These are phyloP conservation scores for Bombus difficillimus DNA, from an alignment of 1,140 invertebrate genomes.

Conservation along the genomic window DNA sequence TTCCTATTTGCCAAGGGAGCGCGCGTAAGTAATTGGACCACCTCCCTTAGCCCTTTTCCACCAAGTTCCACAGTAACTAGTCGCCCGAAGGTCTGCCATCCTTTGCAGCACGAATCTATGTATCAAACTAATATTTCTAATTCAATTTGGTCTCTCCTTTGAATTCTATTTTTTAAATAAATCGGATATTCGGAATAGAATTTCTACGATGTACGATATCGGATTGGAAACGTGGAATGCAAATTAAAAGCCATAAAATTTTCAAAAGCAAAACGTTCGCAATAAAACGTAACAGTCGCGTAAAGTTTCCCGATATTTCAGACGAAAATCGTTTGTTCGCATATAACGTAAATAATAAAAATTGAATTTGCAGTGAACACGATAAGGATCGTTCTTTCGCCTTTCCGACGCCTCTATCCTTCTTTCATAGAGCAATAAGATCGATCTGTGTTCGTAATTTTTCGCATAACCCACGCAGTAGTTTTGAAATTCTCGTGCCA, in stretches of 20 bases:
- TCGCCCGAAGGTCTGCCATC: not conserved
- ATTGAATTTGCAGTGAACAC: no score
- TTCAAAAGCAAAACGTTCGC: no score
- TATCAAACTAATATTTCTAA: not conserved
- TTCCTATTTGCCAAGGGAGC: not conserved
- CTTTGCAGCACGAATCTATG: not conserved
- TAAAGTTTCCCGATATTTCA: no score
- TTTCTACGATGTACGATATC: not conserved
- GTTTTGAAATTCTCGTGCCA: no score
- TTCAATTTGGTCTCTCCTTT: accelerated
- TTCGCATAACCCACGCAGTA: not conserved
- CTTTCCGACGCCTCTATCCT: not conserved
- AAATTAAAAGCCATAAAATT: not conserved
- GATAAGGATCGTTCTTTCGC: no score
- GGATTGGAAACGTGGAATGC: not conserved
- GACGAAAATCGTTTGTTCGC: no score
- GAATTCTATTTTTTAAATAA: not conserved
- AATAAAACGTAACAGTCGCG: no score
- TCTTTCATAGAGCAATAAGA: not conserved
- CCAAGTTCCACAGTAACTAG: not conserved
- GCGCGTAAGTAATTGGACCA: not conserved
- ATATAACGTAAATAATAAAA: no score
- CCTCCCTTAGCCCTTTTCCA: no score
- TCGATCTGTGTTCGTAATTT: not conserved
- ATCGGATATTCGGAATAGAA: no score